phyloP scores from a whole-genome alignment of 2,797 vertebrate species.

The Melanotaenia maccullochi region DNA sequence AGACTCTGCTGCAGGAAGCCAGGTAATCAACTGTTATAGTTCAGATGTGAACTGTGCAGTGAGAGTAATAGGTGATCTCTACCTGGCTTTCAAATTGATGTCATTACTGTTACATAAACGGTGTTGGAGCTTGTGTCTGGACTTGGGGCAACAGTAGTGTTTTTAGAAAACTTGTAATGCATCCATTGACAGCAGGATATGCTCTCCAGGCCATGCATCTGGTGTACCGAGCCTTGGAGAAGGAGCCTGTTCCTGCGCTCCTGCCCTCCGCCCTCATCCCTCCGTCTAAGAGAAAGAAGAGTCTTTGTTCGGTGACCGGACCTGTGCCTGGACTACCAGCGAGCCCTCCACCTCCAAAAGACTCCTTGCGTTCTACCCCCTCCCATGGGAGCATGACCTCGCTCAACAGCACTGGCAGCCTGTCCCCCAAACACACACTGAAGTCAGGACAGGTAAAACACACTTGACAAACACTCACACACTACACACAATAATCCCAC shows the following conservation, averaged over 20 bases:
- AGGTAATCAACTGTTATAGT: background rate
- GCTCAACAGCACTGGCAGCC: conserved; percentile 92
- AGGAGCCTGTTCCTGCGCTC: conserved; percentile 92
- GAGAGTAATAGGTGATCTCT: background rate
- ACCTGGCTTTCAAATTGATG: background rate
- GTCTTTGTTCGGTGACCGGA: conserved; percentile 79
- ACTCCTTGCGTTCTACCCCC: conserved; percentile 94
- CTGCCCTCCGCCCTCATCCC: conserved; percentile 92
- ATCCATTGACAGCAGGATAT: conserved; percentile 17
- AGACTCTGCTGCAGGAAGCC: background rate
- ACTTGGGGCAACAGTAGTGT: too few relatives aligned
- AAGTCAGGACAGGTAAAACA: conserved; percentile 88
- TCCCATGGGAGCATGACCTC: conserved; percentile 96
- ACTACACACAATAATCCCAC: background rate
- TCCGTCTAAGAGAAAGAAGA: conserved; percentile 94
- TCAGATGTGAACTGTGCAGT: background rate
- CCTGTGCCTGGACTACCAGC: conserved; percentile 89
- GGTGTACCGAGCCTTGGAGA: conserved; percentile 97
- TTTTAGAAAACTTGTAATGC: background rate
- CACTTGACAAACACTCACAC: background rate
- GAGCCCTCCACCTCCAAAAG: conserved; percentile 93
- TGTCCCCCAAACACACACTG: conserved; percentile 94
- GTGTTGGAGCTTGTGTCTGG: background rate
- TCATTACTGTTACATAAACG: background rate
- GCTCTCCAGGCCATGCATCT: conserved; percentile 93